A percentile compares a stretch with the other conserved stretches of the same genome.
Conservation (phyloP, 2,888 invertebrate species). For the Schizaphis graminum region DNA sequence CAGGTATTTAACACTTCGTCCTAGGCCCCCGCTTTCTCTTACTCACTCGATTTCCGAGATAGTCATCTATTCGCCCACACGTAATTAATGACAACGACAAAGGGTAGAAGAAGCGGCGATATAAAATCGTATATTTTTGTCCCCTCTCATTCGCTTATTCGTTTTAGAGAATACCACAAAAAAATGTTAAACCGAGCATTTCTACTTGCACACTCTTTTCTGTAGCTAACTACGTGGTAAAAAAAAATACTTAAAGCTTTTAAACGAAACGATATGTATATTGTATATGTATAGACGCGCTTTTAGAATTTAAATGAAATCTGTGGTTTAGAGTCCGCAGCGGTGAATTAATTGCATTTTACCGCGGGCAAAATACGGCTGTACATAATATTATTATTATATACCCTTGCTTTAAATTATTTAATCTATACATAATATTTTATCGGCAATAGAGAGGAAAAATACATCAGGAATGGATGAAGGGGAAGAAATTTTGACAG, state of each 20-base stretch:
- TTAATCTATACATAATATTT: neutral
- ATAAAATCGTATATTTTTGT: neutral
- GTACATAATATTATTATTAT: neutral
- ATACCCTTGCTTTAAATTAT: neutral
- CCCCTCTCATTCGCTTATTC: neutral
- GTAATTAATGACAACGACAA: neutral
- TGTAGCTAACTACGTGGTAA: neutral
- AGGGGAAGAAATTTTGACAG: neutral
- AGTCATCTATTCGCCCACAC: neutral
- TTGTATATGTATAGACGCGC: neutral
- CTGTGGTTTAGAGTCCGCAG: neutral
- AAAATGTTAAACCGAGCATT: neutral
- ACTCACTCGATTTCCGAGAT: neutral
- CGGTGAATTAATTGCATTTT: neutral
- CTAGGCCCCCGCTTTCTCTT: neutral
- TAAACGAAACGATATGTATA: neutral
- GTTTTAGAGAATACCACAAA: neutral
- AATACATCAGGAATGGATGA: neutral
- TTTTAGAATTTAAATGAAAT: conserved; percentile 9
- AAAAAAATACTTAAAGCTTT: neutral
- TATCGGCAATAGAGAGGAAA: neutral
- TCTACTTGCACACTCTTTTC: neutral
- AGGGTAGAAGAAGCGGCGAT: neutral
- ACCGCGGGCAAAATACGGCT: neutral
- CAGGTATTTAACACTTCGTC: conserved; percentile 4